These are phyloP conservation scores for Entelurus aequoreus DNA, from an alignment of 2,113 vertebrate species.

Conservation along the genomic window DNA sequence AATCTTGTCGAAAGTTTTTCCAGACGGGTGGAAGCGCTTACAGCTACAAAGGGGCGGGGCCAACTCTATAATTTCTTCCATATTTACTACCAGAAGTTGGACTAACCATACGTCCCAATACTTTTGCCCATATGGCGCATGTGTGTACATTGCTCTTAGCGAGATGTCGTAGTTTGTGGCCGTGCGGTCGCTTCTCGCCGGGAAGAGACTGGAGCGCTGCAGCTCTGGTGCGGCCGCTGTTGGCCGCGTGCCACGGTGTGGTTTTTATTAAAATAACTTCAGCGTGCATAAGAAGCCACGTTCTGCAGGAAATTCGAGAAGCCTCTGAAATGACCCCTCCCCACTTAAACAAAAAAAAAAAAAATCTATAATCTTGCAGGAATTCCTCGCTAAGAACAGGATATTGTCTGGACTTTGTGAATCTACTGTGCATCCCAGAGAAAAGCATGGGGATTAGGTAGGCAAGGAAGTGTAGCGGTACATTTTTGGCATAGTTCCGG, in stretches of 20 bases:
- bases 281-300: constrained; percentile 35
- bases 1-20: too few species aligned
- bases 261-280: constrained; percentile 62
- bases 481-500: background rate
- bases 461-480: constrained; percentile 1
- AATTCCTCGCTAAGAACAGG: constrained; percentile 54
- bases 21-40: too few species aligned
- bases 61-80: background rate
- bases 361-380: constrained; percentile 47
- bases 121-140: background rate
- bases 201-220: constrained; percentile 36
- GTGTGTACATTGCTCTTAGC: constrained; percentile 13
- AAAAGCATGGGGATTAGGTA: constrained; percentile 22
- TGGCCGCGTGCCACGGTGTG: constrained; percentile 37
- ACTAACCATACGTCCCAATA: background rate
- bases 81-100: background rate
- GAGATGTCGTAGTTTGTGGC: constrained; percentile 6
- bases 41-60: background rate
- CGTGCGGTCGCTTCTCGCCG: constrained; percentile 40
- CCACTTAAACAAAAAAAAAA: constrained; percentile 5
- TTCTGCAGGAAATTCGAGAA: constrained; percentile 45
- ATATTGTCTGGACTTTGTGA: constrained; percentile 57
- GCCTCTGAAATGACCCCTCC: constrained; percentile 30
- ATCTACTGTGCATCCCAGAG: constrained; percentile 28
- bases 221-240: constrained; percentile 38